A percentile compares a stretch with the other conserved stretches of the same genome.
These are phyloP conservation scores for Mesitornis unicolor DNA, from an alignment of 2,113 vertebrate genomes.

Conservation along the genomic window DNA sequence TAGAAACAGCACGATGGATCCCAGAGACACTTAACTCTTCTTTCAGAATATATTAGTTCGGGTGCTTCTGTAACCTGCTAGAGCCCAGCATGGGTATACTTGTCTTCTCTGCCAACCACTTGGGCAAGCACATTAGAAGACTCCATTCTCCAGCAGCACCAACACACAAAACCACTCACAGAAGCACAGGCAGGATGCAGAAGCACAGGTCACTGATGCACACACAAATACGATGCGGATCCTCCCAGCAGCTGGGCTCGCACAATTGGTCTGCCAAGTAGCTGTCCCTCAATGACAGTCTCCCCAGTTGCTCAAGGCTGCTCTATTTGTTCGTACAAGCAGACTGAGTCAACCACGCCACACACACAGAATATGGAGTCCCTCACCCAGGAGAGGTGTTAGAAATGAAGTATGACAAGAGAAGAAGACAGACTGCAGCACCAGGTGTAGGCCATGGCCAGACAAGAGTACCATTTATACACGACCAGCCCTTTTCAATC, in stretches of 20 bases:
- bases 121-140: neutral
- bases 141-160: neutral
- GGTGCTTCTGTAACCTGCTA: neutral
- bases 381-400: neutral
- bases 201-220: neutral
- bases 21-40: neutral
- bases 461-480: neutral
- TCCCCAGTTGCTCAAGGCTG: neutral
- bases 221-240: fast-evolving
- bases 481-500: neutral
- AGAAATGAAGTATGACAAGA: neutral
- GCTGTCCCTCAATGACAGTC: no score
- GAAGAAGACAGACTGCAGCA: neutral
- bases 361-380: fast-evolving
- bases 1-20: neutral
- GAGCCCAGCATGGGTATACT: fast-evolving
- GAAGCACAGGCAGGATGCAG: fast-evolving
- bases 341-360: neutral
- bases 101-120: neutral
- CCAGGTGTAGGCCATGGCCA: neutral
- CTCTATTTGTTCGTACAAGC: neutral
- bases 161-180: neutral
- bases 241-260: neutral
- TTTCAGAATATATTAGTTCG: neutral
- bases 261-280: no score